Base-by-base conservation (phyloP, 2,113 vertebrate species). In the Barbus barbus region DNA sequence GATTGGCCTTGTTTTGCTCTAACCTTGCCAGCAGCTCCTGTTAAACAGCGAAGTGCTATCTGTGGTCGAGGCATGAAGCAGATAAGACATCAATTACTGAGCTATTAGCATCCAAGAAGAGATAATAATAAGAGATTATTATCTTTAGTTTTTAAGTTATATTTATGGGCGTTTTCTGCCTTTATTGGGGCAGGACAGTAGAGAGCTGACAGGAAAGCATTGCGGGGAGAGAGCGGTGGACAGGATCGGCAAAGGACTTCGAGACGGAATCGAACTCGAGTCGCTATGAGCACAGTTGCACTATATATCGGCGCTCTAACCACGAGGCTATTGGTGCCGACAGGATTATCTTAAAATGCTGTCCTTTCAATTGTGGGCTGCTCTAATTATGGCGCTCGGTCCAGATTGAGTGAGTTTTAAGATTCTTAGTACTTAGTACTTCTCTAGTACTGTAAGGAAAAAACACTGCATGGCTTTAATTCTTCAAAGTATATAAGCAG, bases 91-190 rank as follows among this genome's bases (percentile, higher is more conserved):
- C 73, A 81, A 81, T 85, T 81, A 85, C 63, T 24, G n/a, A 26
- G 20, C 51, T 24, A 82, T 78, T 73, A 85, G 56, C 56, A 77
- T 86, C 31, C 84, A 63, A 78, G 31, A 63, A 41, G 9, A 83
- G 85, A 87, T 85, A 81, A 85, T n/a, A n/a, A n/a, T n/a, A n/a
- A n/a, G n/a, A 76, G 71, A 69, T 83, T 87, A 85, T 78, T 85
- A 89, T 83, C 85, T 71, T n/a, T n/a, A n/a, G n/a, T n/a, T n/a
- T n/a, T n/a, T n/a, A n/a, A n/a, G n/a, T n/a, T n/a, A n/a, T n/a
- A n/a, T n/a, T n/a, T n/a, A n/a, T n/a, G n/a, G n/a, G n/a, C n/a
- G n/a, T n/a, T n/a, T n/a, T n/a, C n/a, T n/a, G n/a, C n/a, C n/a
- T n/a, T n/a, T n/a, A n/a, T n/a, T n/a, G n/a, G n/a, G n/a, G n/a